Evolutionary conservation across 2,888 invertebrate genomes (phyloP), one percentile per base, ranked within the genome.

Genomic region (Leptinotarsa peninsularis): DNA sequence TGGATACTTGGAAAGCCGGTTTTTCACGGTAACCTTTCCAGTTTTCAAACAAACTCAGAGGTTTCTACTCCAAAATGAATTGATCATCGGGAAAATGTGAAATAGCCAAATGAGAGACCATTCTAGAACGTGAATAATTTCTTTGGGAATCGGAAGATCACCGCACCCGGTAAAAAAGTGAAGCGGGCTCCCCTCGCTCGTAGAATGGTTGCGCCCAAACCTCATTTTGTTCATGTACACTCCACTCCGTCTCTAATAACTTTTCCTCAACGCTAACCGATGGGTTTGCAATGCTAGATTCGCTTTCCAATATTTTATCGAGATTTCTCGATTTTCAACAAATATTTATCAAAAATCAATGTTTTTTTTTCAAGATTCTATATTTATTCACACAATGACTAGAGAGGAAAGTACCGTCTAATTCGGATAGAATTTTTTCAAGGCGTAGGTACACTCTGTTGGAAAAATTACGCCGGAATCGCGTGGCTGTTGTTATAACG

Each of bases 161-260:
- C 85, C 84, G 84, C 85, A 84, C 85, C 84, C 84, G 84, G 81
- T 82, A 83, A 83, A 82, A 85, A 85, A 85, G 83, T 78, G 67
- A 73, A 78, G 83, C 84, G 85, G 83, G 86, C 88, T 86, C 87
- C 88, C 89, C 88, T 85, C 84, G 82, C 66, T 81, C 82, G 81
- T 80, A 85, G 84, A 88, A 88, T 89, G 89, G 89, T 89, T 89
- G 82, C 83, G 87, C 84, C 89, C 89, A 83, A 88, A 87, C 88
- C 88, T 88, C 88, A 88, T 89, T 89, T 88, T 88, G 88, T 88
- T 88, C 88, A 87, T 87, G 85, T 85, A 85, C 83, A 84, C 86
- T 85, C 85, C 82, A 83, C 23, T 58, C 27, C 58, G 58, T 85
- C 86, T 85, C 87, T 86, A 85, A 85, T 87, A 86, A 87, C 83